Evolutionary conservation across 2,797 vertebrate species (phyloP).

Genomic region (Clamator glandarius): DNA sequence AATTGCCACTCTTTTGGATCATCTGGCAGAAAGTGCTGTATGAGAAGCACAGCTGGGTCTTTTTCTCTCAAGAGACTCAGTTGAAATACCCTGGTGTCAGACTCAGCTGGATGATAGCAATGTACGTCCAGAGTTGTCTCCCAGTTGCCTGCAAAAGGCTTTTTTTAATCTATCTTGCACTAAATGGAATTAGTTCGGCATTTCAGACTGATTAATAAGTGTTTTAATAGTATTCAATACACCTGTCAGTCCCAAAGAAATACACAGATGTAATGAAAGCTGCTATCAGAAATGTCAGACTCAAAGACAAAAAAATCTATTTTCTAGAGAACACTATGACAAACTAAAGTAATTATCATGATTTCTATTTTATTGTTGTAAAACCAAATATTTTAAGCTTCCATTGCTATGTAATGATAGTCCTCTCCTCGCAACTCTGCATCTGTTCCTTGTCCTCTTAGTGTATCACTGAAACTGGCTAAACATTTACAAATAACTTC

Average conservation of each 20-base stretch:
- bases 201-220: constrained; percentile 19
- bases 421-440: too few relatives aligned
- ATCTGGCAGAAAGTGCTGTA: constrained; percentile 59
- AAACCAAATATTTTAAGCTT: background rate
- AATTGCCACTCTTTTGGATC: constrained; percentile 54
- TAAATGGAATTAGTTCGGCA: constrained; percentile 37
- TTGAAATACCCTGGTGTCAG: constrained; percentile 56
- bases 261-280: background rate
- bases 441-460: too few relatives aligned
- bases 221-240: constrained; percentile 1
- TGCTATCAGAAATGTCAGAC: background rate
- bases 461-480: background rate
- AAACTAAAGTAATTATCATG: background rate
- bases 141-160: constrained; percentile 28
- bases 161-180: constrained; percentile 40
- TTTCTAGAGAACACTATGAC: background rate
- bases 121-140: background rate
- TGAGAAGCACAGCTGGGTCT: constrained; percentile 65
- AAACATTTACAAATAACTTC: background rate
- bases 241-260: background rate
- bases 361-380: background rate
- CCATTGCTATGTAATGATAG: background rate
- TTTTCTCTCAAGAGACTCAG: constrained; percentile 60
- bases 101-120: constrained; percentile 59
- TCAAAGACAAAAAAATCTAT: background rate